Percentiles rank a stretch among this genome's conserved stretches.
Conservation (phyloP, 2,797 vertebrate species). For the Bovichtus variegatus region DNA sequence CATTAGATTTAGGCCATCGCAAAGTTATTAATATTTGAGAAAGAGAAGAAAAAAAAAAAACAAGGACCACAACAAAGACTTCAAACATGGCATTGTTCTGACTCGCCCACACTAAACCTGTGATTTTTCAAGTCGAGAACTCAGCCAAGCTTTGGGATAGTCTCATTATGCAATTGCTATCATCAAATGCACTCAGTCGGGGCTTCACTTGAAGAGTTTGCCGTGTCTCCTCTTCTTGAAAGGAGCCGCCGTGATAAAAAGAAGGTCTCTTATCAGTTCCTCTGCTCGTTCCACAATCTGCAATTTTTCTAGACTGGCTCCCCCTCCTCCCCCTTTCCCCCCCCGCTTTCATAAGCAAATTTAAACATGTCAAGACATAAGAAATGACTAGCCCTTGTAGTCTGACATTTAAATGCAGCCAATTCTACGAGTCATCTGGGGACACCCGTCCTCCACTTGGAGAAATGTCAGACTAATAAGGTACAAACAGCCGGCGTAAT, state of each 20-base stretch:
- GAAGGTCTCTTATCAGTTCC: slow-evolving; percentile 53
- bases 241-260: slow-evolving; percentile 42
- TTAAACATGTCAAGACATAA: slow-evolving; percentile 64
- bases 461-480: slow-evolving; percentile 77
- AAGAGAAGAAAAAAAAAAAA: slow-evolving; percentile 15
- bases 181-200: slow-evolving; percentile 59
- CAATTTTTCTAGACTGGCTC: slow-evolving; percentile 24
- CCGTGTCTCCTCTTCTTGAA: slow-evolving; percentile 66
- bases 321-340: background rate
- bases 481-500: slow-evolving; percentile 64
- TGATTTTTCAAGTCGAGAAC: slow-evolving; percentile 54
- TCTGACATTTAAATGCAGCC: slow-evolving; percentile 69
- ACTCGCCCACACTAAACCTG: slow-evolving; percentile 63
- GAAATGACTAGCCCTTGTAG: slow-evolving; percentile 65
- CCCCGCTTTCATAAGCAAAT: slow-evolving; percentile 42
- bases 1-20: slow-evolving; percentile 50
- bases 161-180: slow-evolving; percentile 64
- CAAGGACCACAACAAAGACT: slow-evolving; percentile 62
- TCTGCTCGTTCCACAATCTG: slow-evolving; percentile 28
- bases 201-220: slow-evolving; percentile 61
- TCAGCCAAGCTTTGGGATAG: slow-evolving; percentile 54
- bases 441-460: slow-evolving; percentile 38
- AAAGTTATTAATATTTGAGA: slow-evolving; percentile 64
- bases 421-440: slow-evolving; percentile 50
- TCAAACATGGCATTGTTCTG: slow-evolving; percentile 61